These are phyloP conservation scores for Sminthopsis crassicaudata DNA, from an alignment of 2,113 vertebrate genomes.

Conservation along the genomic window DNA sequence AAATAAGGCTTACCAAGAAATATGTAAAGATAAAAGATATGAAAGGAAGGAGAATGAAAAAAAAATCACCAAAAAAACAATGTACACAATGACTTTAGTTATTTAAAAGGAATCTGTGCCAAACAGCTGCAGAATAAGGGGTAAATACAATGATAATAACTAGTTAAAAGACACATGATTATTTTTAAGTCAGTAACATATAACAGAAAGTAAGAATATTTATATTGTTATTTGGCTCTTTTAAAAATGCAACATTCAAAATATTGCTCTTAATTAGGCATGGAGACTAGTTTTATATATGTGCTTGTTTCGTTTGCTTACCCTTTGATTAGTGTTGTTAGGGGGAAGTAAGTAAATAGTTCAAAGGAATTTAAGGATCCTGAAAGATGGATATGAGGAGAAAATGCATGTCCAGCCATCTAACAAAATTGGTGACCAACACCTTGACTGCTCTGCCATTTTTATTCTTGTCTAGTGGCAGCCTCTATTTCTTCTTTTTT, in stretches of 20 bases:
- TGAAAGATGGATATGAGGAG: not conserved
- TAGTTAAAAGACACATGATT: not conserved
- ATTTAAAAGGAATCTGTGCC: not conserved
- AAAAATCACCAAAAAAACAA: not conserved
- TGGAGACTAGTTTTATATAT: not conserved
- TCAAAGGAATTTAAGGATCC: not conserved
- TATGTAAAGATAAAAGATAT: not conserved
- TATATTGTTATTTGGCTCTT: not conserved
- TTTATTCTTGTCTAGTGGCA: not conserved
- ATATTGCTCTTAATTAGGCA: not conserved
- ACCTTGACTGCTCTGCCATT: not conserved
- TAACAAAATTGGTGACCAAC: not conserved
- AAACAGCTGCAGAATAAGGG: not conserved
- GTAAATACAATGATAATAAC: not conserved
- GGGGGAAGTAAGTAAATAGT: not conserved
- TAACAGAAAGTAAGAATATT: not conserved
- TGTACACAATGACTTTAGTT: not conserved
- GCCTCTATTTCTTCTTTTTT: constrained; percentile 6
- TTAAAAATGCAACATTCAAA: not conserved
- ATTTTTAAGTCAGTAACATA: not conserved
- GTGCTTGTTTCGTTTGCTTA: not conserved
- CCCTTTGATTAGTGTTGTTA: not conserved
- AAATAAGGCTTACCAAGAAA: not conserved
- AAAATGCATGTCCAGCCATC: not conserved
- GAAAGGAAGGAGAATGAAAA: not conserved